phyloP scores from a whole-genome alignment of 2,888 invertebrate genomes.

The Antitype chi region DNA sequence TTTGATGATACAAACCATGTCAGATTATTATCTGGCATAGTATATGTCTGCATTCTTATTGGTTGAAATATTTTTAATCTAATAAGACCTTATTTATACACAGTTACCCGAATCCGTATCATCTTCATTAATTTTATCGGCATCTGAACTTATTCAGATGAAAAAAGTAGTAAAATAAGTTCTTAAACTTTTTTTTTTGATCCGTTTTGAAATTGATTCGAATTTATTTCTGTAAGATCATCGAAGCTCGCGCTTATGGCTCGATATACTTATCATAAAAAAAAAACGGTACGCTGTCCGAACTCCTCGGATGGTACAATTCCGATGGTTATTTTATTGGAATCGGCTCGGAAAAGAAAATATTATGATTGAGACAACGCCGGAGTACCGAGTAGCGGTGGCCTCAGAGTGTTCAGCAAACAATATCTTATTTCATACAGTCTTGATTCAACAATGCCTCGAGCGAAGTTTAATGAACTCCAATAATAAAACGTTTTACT shows the following conservation, averaged over 20 bases:
- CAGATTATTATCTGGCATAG: slow-evolving; percentile 1
- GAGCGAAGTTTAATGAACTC: slow-evolving; percentile 56
- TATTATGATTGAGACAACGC: slow-evolving; percentile 63
- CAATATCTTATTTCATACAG: slow-evolving; percentile 77
- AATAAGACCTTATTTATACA: slow-evolving; percentile 36
- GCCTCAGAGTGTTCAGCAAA: slow-evolving; percentile 74
- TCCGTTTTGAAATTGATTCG: slow-evolving; percentile 39
- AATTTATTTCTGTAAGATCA: slow-evolving; percentile 40
- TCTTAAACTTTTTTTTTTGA: slow-evolving; percentile 22
- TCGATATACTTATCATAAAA: slow-evolving; percentile 43
- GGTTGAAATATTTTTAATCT: slow-evolving; percentile 12
- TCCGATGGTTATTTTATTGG: slow-evolving; percentile 52
- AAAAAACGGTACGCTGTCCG: slow-evolving; percentile 43
- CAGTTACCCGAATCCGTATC: slow-evolving; percentile 26
- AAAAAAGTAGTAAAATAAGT: too few relatives aligned
- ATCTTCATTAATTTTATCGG: slow-evolving; percentile 34
- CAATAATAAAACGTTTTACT: slow-evolving; percentile 46
- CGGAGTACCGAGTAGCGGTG: slow-evolving; percentile 34
- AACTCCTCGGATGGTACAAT: slow-evolving; percentile 42
- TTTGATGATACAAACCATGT: slow-evolving; percentile 42
- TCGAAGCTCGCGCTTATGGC: slow-evolving; percentile 34
- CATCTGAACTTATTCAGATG: too few relatives aligned
- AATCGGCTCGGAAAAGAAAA: slow-evolving; percentile 57
- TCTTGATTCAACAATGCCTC: slow-evolving; percentile 59
- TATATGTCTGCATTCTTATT: slow-evolving; percentile 18